Base-by-base conservation (phyloP, 2,113 vertebrate genomes). In the Aphyosemion australe region DNA sequence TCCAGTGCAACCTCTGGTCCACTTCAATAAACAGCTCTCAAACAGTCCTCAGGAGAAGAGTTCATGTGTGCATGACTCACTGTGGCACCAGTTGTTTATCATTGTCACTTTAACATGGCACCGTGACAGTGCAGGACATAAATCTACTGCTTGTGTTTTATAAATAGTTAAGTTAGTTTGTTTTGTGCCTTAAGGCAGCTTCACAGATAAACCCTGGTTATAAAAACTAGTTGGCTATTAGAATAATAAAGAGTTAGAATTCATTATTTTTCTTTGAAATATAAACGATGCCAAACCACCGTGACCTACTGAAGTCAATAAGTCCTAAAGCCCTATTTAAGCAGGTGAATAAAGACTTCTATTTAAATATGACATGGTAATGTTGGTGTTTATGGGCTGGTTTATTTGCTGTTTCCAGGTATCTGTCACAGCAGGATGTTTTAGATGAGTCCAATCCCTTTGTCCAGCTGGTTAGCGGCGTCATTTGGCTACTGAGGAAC, bases 401-500 rank as follows among this genome's bases (percentile, higher is more conserved):
- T 12, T 49, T 26, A 63, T 37, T 3, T 16, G 57, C 32, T 9
- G 19, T 9, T 0, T 66, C 1, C 78, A 99, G 97, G 26, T 99
- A 98, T 88, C 89, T 99, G 41, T 96, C 97, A 0, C 91, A 96
- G 79, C 94, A 96, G 0, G 95, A 99, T 0, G 92, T 98, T 6
- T 61, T 93, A 84, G 92, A 95, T 47, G 31, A 86, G 13, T 84
- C 85, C 20, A 98, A 98, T 74, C 95, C 96, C 0, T 98, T 98
- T 54, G 92, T 96, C 67, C 96, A 99, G 91, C 90, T 99, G 14
- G 86, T 99, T 76, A 96, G 95, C 0, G 96, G 96, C 0, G 97
- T 99, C 1, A 92, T 95, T 34, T 99, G 97, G 97, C 92, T 99
- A 26, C 84, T 99, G 15, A 94, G 97, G 47, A 81, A 94, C 0